Base-by-base conservation (phyloP, 1,140 invertebrate genomes). In the Drosophila persimilis region DNA sequence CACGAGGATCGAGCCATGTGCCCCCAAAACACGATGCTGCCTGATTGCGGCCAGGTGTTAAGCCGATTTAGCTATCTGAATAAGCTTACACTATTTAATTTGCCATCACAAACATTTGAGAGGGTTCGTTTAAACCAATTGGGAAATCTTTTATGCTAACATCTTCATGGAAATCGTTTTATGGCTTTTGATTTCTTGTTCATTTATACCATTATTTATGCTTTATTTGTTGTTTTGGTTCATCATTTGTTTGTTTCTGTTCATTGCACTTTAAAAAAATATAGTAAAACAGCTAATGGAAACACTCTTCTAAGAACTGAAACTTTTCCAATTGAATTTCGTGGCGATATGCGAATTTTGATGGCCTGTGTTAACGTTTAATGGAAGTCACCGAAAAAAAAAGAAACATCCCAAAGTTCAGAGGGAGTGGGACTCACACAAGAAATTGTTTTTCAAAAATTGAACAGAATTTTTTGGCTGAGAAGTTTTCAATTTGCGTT, bases 31-130 rank as follows among this genome's bases (percentile, higher is more conserved):
- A 39, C 20, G 43, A n/a, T 53, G 48, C 43, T 20, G 51, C 3
- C 65, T 57, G 65, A 48, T 67, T 69, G 50, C 50, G 65, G 51
- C 35, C 17, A 57, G 63, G 63, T 67, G 63, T 41, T 69, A 69
- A 69, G 66, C 66, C 51, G 66, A 69, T 69, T 69, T 69, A 45
- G 45, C 35, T 22, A 13, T 44, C 45, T 57, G 24, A 69, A 69
- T 41, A 11, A 51, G 63, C 63, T 69, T 69, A 69, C 51, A 50
- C 31, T 43, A 67, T 69, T 69, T 54, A 50, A 64, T 52, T 64
- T 44, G 46, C 17, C 63, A 65, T 51, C 35, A 22, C 15, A 64
- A 35, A 31, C 11, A 20, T 43, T 43, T 4, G 3, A 43, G 44
- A 22, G 59, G 35, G 17, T 24, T 48, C 8, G 6, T 9, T 52